Percentiles rank a stretch among this genome's conserved stretches.
Evolutionary conservation across 2,797 vertebrate species (phyloP).

Genomic region (Microchirus variegatus): DNA sequence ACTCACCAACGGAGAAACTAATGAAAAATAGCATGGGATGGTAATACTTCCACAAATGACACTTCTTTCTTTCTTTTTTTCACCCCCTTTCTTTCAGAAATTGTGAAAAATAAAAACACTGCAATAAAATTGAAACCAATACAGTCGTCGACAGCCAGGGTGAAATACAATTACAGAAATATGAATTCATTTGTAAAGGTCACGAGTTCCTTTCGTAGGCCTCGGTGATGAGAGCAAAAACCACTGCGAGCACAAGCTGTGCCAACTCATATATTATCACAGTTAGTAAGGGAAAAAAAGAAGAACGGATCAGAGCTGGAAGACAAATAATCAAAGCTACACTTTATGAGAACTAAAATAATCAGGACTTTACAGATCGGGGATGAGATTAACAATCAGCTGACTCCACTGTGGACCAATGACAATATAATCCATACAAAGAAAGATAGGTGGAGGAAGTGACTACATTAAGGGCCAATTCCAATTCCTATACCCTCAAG

Average conservation of each 20-base stretch:
- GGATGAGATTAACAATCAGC: no score
- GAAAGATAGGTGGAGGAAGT: no score
- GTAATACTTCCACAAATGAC: constrained; percentile 49
- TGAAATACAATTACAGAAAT: constrained; percentile 72
- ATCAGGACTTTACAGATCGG: constrained; percentile 32
- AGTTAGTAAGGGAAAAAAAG: constrained; percentile 43
- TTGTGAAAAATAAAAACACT: constrained; percentile 44
- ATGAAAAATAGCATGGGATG: constrained; percentile 60
- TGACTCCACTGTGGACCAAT: no score
- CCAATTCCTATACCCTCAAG: no score
- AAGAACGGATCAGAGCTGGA: constrained; percentile 54
- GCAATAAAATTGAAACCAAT: constrained; percentile 56
- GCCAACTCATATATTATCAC: constrained; percentile 72
- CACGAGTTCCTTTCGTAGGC: constrained; percentile 56
- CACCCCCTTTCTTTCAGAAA: constrained; percentile 21
- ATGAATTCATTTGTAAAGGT: constrained; percentile 75
- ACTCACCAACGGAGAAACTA: constrained; percentile 45
- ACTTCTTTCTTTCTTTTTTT: constrained; percentile 20
- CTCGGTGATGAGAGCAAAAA: constrained; percentile 41
- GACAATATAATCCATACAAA: no score
- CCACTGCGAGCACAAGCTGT: constrained; percentile 55
- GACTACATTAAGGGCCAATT: no score
- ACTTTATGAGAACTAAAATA: constrained; percentile 50
- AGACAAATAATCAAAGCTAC: constrained; percentile 48
- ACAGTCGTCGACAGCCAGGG: constrained; percentile 45